phyloP scores from a whole-genome alignment of 1,140 invertebrate species.

The Drosophila nasuta region DNA sequence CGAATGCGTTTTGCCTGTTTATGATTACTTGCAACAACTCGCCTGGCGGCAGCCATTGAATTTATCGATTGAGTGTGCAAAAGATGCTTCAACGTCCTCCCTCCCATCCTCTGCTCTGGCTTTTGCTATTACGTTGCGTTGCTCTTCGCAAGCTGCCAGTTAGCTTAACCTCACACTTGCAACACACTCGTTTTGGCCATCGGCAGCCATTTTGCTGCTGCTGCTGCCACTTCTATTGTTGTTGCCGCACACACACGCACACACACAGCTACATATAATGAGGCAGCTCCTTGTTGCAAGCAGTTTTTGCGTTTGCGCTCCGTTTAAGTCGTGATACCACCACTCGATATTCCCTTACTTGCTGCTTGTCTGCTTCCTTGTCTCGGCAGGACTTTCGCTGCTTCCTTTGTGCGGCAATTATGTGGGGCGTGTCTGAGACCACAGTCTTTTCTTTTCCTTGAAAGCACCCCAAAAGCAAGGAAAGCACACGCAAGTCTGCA shows the following conservation, averaged over 20 bases:
- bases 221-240: constrained; percentile 14
- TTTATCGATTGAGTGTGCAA: constrained; percentile 58
- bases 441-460: constrained; percentile 18
- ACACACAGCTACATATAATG: constrained; percentile 15
- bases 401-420: constrained; percentile 38
- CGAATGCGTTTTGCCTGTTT: constrained; percentile 46
- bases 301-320: constrained; percentile 39
- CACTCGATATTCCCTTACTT: constrained; percentile 5
- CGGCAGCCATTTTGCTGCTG: constrained; percentile 50
- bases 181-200: constrained; percentile 11
- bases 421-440: constrained; percentile 24
- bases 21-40: constrained; percentile 53
- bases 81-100: constrained; percentile 33
- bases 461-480: constrained; percentile 9
- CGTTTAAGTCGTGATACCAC: constrained; percentile 7
- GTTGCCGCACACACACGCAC: constrained; percentile 3
- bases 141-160: constrained; percentile 42
- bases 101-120: no score
- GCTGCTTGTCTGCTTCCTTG: constrained; percentile 8
- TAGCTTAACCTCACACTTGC: constrained; percentile 32
- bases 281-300: constrained; percentile 40
- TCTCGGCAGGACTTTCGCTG: constrained; percentile 12
- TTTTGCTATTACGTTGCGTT: neutral
- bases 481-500: neutral
- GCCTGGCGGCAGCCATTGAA: constrained; percentile 49